A percentile compares a stretch with the other conserved stretches of the same genome.
These are phyloP conservation scores for Biston betularia DNA, from an alignment of 2,888 invertebrate species.

Conservation along the genomic window DNA sequence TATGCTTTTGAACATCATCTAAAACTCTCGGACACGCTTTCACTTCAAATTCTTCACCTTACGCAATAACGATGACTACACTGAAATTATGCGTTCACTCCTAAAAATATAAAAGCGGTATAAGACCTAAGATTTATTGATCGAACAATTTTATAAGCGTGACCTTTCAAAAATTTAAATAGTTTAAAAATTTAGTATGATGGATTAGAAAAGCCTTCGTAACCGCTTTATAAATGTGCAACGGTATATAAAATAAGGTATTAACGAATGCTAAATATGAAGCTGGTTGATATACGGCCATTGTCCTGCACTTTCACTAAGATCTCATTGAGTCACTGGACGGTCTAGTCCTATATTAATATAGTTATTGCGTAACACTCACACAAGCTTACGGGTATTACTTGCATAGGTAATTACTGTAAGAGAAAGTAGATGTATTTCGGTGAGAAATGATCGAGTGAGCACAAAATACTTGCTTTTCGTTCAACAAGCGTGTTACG, in stretches of 20 bases:
- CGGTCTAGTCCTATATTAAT: constrained; percentile 12
- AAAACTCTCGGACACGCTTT: constrained; percentile 59
- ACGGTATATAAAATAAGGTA: constrained; percentile 32
- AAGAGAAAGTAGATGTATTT: constrained; percentile 81
- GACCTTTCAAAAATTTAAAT: constrained; percentile 36
- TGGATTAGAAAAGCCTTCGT: constrained; percentile 35
- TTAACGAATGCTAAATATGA: constrained; percentile 31
- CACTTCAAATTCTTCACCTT: constrained; percentile 50
- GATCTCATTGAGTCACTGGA: constrained; percentile 56
- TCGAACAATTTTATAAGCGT: constrained; percentile 25
- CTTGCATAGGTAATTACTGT: constrained; percentile 67
- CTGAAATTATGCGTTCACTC: constrained; percentile 29
- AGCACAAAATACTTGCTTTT: constrained; percentile 67
- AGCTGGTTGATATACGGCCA: constrained; percentile 22
- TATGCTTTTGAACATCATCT: constrained; percentile 56
- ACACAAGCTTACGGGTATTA: constrained; percentile 38
- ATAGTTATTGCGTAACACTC: constrained; percentile 28
- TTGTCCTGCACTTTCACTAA: constrained; percentile 46
- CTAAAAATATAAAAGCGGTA: constrained; percentile 23
- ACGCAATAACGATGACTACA: constrained; percentile 33
- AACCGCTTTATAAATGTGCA: constrained; percentile 30
- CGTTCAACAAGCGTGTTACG: constrained; percentile 63
- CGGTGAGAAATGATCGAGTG: constrained; percentile 73
- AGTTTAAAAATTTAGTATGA: constrained; percentile 28
- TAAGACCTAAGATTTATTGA: constrained; percentile 18